These are phyloP conservation scores for Notocelia uddmanniana DNA, from an alignment of 2,888 invertebrate genomes.

Conservation along the genomic window DNA sequence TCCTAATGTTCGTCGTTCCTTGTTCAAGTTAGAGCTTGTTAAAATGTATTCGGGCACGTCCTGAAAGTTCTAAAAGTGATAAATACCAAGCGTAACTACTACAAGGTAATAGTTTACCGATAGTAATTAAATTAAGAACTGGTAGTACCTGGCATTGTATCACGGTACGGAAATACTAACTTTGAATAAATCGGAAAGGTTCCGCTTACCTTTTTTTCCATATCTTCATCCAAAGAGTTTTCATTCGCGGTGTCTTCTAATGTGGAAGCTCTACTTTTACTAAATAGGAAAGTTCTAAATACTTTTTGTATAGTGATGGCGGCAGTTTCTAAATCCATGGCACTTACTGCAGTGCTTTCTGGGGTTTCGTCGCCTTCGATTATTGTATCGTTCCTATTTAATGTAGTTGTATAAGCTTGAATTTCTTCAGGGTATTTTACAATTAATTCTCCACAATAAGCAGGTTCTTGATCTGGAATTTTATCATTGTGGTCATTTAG, in stretches of 20 bases:
- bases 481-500: neutral
- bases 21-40: constrained; percentile 57
- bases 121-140: neutral
- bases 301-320: constrained; percentile 86
- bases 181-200: neutral
- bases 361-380: constrained; percentile 8
- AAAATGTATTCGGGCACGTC: constrained; percentile 59
- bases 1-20: constrained; percentile 72
- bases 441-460: neutral
- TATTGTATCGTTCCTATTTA: constrained; percentile 3
- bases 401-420: neutral
- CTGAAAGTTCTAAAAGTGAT: constrained; percentile 61
- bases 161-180: neutral
- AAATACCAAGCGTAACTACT: constrained; percentile 34
- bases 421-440: neutral
- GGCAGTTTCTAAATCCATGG: constrained; percentile 82
- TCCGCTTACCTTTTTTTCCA: constrained; percentile 61
- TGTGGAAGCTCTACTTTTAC: constrained; percentile 75
- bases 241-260: constrained; percentile 71
- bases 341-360: constrained; percentile 47
- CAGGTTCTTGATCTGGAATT: neutral
- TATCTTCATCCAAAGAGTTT: constrained; percentile 62
- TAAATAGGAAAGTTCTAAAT: constrained; percentile 79
- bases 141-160: neutral
- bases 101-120: neutral